Conservation (phyloP, 2,888 invertebrate species). For the Morinoia aosen region DNA sequence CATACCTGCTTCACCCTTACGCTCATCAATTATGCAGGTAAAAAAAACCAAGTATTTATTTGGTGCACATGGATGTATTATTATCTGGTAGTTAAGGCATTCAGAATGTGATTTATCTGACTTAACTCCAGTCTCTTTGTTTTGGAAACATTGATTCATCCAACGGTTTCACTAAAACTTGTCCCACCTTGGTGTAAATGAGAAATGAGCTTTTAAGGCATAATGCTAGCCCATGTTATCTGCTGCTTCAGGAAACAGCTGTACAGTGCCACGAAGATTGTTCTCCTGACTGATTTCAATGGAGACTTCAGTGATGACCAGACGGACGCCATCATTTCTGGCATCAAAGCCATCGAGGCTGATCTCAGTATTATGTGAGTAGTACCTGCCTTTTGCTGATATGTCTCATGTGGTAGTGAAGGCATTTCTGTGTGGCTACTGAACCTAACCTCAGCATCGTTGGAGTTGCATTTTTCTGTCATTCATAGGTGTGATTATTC, state of each 20-base stretch:
- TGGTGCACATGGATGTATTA: too few relatives aligned
- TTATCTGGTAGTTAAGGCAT: too few relatives aligned
- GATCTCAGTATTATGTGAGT: constrained; percentile 79
- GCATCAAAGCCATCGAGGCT: constrained; percentile 75
- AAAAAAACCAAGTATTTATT: too few relatives aligned
- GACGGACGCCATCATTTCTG: constrained; percentile 74
- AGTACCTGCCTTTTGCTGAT: constrained; percentile 69
- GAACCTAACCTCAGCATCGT: neutral
- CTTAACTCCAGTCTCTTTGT: too few relatives aligned
- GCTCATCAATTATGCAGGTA: too few relatives aligned
- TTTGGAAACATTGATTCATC: too few relatives aligned
- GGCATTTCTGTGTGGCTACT: neutral
- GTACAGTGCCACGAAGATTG: constrained; percentile 75
- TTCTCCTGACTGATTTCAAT: constrained; percentile 79
- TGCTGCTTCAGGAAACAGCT: constrained; percentile 71
- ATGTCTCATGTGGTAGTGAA: neutral
- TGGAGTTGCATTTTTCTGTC: neutral
- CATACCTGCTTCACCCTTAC: too few relatives aligned
- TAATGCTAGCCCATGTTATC: neutral
- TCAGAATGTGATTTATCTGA: too few relatives aligned
- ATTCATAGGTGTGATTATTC: neutral
- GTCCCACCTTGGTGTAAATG: too few relatives aligned
- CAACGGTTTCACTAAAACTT: too few relatives aligned
- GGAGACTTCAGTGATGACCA: constrained; percentile 74
- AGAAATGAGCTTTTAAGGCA: too few relatives aligned